Evolutionary conservation across 1,140 invertebrate genomes (phyloP).

Genomic region (Rhizoglyphus robini): DNA sequence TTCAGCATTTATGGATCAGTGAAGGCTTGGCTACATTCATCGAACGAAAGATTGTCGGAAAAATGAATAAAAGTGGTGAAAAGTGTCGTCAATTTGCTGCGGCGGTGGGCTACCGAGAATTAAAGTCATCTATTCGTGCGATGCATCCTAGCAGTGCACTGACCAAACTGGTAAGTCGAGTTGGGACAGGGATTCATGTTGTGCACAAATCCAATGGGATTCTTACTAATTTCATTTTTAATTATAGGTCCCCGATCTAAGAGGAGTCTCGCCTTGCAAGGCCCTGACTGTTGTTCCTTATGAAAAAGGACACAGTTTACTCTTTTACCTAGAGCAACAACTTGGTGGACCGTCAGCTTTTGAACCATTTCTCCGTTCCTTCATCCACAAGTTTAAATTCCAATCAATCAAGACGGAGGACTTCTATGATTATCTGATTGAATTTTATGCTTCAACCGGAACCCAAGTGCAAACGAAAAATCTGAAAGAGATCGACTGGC

Average conservation of each 20-base stretch:
- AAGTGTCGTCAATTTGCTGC: constrained; percentile 57
- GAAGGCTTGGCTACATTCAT: constrained; percentile 65
- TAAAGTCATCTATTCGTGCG: constrained; percentile 43
- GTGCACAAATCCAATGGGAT: too few relatives aligned
- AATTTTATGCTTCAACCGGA: constrained; percentile 51
- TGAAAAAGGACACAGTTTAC: constrained; percentile 76
- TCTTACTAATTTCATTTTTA: too few relatives aligned
- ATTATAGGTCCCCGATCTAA: too few relatives aligned
- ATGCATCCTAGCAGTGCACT: constrained; percentile 45
- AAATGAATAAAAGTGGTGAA: constrained; percentile 46
- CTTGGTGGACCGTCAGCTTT: constrained; percentile 68
- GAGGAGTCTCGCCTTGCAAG: constrained; percentile 73
- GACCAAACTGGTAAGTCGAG: constrained; percentile 64
- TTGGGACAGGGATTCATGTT: too few relatives aligned
- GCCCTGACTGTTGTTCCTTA: constrained; percentile 77
- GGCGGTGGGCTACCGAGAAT: constrained; percentile 54
- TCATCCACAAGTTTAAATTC: constrained; percentile 64
- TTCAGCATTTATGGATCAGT: constrained; percentile 63
- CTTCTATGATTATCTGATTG: constrained; percentile 60
- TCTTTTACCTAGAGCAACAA: constrained; percentile 69
- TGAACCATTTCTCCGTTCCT: constrained; percentile 67
- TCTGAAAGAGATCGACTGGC: constrained; percentile 55
- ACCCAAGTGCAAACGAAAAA: constrained; percentile 19
- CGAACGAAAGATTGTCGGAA: constrained; percentile 51
- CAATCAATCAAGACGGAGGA: constrained; percentile 65